Evolutionary conservation across 2,888 invertebrate species (phyloP).

Genomic region (Rosalia funebris): DNA sequence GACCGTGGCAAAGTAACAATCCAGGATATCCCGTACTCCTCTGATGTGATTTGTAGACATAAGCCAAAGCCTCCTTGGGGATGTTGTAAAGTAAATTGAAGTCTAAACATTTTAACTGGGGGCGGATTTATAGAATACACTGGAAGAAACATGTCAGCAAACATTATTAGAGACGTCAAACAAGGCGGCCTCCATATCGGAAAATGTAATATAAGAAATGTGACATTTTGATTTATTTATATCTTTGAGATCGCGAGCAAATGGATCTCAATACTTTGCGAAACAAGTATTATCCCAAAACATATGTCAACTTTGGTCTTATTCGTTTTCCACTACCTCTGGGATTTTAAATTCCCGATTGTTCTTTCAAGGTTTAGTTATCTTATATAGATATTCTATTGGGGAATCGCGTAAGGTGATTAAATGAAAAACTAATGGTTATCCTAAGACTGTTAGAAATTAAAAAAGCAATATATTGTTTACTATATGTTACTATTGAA

Average conservation of each 20-base stretch:
- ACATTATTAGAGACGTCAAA: conserved; percentile 62
- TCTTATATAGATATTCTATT: conserved; percentile 3
- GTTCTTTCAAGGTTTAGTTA: conserved; percentile 21
- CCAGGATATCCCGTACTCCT: conserved; percentile 27
- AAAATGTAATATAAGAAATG: conserved; percentile 59
- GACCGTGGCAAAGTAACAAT: conserved; percentile 19
- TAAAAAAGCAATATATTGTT: too few relatives aligned
- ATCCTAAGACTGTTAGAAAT: neutral
- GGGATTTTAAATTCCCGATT: conserved; percentile 29
- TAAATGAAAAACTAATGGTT: conserved; percentile 7
- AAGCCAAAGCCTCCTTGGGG: conserved; percentile 52
- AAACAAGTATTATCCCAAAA: conserved; percentile 44
- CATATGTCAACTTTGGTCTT: conserved; percentile 47
- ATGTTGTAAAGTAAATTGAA: conserved; percentile 60
- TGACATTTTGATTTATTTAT: conserved; percentile 61
- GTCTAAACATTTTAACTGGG: conserved; percentile 61
- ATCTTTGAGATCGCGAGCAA: conserved; percentile 47
- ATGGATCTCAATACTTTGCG: conserved; percentile 48
- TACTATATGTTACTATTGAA: too few relatives aligned
- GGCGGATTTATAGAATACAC: conserved; percentile 53
- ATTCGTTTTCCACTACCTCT: conserved; percentile 37
- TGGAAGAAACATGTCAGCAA: conserved; percentile 57
- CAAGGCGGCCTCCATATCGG: conserved; percentile 52
- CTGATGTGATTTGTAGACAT: conserved; percentile 57
- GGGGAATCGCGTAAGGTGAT: conserved; percentile 5